These are phyloP conservation scores for Pseudopodoces humilis DNA, from an alignment of 2,113 vertebrate species.

Conservation along the genomic window DNA sequence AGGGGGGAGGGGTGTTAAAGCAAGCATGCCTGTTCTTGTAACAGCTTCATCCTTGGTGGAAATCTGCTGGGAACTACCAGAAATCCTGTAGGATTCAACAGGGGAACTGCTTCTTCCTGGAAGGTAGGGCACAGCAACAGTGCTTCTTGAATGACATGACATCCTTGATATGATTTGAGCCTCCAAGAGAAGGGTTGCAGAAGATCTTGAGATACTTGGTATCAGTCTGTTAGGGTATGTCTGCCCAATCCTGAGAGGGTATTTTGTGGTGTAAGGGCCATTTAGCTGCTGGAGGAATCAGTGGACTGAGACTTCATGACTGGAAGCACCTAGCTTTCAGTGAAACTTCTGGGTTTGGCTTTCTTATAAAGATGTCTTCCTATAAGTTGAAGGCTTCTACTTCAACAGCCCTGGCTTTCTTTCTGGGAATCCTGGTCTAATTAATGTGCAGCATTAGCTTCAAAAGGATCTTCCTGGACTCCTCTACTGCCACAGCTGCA, in stretches of 20 bases:
- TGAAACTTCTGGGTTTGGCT: not conserved
- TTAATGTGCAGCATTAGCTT: not conserved
- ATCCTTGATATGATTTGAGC: not conserved
- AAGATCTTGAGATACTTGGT: not conserved
- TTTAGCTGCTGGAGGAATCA: not conserved
- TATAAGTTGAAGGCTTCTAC: not conserved
- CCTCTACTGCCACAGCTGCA: not conserved
- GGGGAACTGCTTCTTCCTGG: not conserved
- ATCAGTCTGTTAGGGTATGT: not conserved
- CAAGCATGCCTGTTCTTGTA: slow-evolving; percentile 6
- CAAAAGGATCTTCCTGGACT: not conserved
- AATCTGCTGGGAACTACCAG: not conserved
- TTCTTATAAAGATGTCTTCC: not conserved
- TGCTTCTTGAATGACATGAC: not conserved
- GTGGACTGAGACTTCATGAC: not conserved
- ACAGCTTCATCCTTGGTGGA: not conserved
- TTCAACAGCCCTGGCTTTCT: not conserved
- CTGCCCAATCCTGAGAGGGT: not conserved
- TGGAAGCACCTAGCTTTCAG: not conserved
- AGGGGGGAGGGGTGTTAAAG: slow-evolving; percentile 65
- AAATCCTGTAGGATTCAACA: not conserved
- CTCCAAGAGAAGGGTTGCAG: not conserved
- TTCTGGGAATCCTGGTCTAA: not conserved
- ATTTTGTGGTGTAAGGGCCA: not conserved
- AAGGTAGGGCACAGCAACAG: not conserved